A percentile compares a stretch with the other conserved stretches of the same genome.
Evolutionary conservation across 2,888 invertebrate species (phyloP).

Genomic region (Kryphioiulus occultus): DNA sequence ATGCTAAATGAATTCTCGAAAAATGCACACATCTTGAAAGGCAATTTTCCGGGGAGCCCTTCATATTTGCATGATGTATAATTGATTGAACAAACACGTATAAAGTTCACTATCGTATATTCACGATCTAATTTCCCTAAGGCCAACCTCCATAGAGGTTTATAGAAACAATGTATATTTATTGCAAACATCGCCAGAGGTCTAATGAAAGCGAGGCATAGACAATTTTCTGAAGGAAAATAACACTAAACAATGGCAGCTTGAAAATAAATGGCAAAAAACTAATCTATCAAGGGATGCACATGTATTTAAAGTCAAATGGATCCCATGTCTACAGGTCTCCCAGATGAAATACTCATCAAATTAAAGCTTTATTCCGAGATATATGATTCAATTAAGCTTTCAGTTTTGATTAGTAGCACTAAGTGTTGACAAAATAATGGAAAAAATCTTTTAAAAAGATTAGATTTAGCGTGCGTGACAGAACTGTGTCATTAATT

Average conservation of each 20-base stretch:
- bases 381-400: background rate
- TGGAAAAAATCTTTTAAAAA: background rate
- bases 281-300: background rate
- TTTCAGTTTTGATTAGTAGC: background rate
- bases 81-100: constrained; percentile 11
- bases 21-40: background rate
- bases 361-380: background rate
- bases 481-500: background rate
- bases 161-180: background rate
- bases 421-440: background rate
- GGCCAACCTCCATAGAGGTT: background rate
- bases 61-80: constrained; percentile 20
- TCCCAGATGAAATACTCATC: background rate
- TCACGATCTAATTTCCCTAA: constrained; percentile 3
- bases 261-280: background rate
- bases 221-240: background rate
- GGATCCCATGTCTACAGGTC: background rate
- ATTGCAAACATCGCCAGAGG: background rate
- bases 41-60: background rate
- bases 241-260: background rate
- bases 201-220: background rate
- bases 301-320: background rate
- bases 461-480: background rate
- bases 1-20: background rate
- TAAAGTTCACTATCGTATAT: background rate